Conservation (phyloP, 2,113 vertebrate genomes). For the Boulengerochromis microlepis region DNA sequence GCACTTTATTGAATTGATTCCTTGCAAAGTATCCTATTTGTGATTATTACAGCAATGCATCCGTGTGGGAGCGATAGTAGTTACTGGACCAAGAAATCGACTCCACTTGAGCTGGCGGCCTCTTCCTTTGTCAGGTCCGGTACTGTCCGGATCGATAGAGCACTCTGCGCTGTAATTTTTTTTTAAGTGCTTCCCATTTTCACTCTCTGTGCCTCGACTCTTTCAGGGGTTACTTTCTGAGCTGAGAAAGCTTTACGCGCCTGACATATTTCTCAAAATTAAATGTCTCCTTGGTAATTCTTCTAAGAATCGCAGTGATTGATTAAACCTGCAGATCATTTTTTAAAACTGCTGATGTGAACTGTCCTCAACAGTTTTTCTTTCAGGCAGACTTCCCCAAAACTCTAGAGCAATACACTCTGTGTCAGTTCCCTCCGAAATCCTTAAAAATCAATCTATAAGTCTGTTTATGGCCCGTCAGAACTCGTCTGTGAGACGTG, state of each 20-base stretch:
- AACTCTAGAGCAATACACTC: not conserved
- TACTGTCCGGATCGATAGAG: not conserved
- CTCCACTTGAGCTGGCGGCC: not conserved
- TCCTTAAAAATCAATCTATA: not conserved
- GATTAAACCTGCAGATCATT: not conserved
- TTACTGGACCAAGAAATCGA: not conserved
- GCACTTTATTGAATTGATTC: slow-evolving; percentile 1
- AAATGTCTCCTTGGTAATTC: not conserved
- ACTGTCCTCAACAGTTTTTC: too few relatives aligned
- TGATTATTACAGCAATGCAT: not conserved
- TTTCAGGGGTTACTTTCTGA: not conserved
- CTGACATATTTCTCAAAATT: not conserved
- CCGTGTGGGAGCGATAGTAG: not conserved
- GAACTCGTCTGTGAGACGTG: not conserved
- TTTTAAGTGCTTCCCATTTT: not conserved
- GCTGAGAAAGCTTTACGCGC: not conserved
- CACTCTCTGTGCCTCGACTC: not conserved
- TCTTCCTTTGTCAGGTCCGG: not conserved
- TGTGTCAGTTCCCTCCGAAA: not conserved
- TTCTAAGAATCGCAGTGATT: not conserved
- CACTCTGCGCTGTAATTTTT: slow-evolving; percentile 1
- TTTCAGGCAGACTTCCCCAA: not conserved
- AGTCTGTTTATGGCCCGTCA: not conserved
- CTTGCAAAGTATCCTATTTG: slow-evolving; percentile 5
- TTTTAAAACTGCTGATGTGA: not conserved